Percentiles rank a stretch among this genome's conserved stretches.
phyloP scores from a whole-genome alignment of 2,797 vertebrate genomes.

The Podarcis lilfordi region DNA sequence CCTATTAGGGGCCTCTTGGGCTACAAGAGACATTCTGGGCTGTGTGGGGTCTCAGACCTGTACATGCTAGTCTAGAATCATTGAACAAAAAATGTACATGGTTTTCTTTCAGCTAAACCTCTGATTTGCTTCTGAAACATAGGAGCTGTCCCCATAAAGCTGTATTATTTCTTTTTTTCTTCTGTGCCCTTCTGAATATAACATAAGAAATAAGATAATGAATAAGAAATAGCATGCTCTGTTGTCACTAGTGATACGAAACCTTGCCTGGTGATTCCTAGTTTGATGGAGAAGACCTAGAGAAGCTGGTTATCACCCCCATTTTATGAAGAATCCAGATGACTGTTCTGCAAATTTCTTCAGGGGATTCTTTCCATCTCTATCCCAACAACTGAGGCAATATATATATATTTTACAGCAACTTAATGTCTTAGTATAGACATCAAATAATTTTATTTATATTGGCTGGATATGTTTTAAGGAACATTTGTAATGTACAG shows the following conservation, averaged over 20 bases:
- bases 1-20: no score
- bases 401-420: not conserved
- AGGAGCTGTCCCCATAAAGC: not conserved
- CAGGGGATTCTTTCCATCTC: not conserved
- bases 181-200: no score
- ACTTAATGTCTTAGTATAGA: not conserved
- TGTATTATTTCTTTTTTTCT: not conserved
- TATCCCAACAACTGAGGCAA: not conserved
- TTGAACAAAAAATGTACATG: not conserved
- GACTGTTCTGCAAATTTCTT: not conserved
- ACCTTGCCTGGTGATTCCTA: not conserved
- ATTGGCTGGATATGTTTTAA: not conserved
- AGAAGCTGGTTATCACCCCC: not conserved
- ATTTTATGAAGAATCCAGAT: not conserved
- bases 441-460: not conserved
- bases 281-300: no score
- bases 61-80: no score
- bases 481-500: not conserved
- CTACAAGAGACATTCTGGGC: no score
- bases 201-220: no score
- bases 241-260: no score
- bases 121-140: not conserved
- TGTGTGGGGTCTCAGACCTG: no score
- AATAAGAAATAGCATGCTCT: no score
- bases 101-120: not conserved